Base-by-base conservation (phyloP, 2,113 vertebrate species). In the Pagrus major region DNA sequence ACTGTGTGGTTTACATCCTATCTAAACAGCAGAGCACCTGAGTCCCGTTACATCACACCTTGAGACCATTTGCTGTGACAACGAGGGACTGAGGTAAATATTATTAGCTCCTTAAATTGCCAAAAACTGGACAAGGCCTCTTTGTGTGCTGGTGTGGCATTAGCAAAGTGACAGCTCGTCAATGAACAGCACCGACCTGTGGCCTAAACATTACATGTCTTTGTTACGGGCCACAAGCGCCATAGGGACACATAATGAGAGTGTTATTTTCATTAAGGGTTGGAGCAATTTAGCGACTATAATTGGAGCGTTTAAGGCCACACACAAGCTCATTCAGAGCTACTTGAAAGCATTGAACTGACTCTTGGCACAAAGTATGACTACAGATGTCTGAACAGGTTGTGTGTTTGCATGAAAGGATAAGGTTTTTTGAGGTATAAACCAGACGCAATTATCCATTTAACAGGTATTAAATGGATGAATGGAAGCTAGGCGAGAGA, bases 31-130 rank as follows among this genome's bases (percentile, higher is more conserved):
- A 56, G 37, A 51, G 52, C 37, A n/a, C 52, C 31, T 75, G 54
- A 15, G 35, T 33, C 54, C 14, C 56, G 46, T 75, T 55, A 18
- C 49, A 31, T 33, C 52, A 68, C 77, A 86, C 72, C 49, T 61
- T 49, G 15, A 44, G 23, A 51, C 49, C 37, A 51, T 39, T 2
- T 37, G 20, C 83, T 37, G n/a, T 23, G 16, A 42, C 33, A 60
- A 29, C 33, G 31, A 37, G 10, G 21, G 29, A 15, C 23, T 70
- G 15, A 59, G 1, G 46, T 46, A 44, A 64, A 47, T 56, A 12
- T 64, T 79, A 10, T 59, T 42, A 31, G 44, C 44, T 60, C 1
- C 1, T 55, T 27, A 9, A 59, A 47, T n/a, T 49, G 25, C 31
- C 44, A 11, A 60, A 63, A 54, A 47, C 23, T 16, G 6, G 31